Base-by-base conservation (phyloP, 1,140 invertebrate genomes). In the Anoplolepis gracilipes region DNA sequence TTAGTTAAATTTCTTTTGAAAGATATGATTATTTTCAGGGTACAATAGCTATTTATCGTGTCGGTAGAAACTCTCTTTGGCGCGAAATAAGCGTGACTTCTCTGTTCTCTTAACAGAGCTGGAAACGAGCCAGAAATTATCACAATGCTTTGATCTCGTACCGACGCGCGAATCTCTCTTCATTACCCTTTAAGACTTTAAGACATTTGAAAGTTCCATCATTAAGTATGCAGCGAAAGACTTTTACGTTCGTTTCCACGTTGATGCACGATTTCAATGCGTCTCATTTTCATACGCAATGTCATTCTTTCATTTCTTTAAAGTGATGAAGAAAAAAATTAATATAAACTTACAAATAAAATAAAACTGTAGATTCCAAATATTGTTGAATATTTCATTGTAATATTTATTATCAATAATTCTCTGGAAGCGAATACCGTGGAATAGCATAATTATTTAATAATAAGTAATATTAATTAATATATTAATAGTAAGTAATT, bases 121-220 rank as follows among this genome's bases (percentile, higher is more conserved):
- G 77, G 64, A 70, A 79, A 69, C 64, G 36, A 70, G 64, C 77
- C 77, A 79, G 64, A 70, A 79, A 79, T 70, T 55, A 79, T 70
- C 46, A 25, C 36, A 1, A 42, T 10, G 30, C 77, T 79, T 79
- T 79, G 77, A 79, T 67, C 76, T 67, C 16, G 62, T n/a, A 28
- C 33, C 46, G 16, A n/a, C 42, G 25, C 22, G 39, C 62, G 62
- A 79, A 53, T 39, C 19, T n/a, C 22, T 19, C 61, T 69, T 64
- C 46, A 55, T 79, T 79, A 79, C 55, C 77, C 30, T 67, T 69
- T 79, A 67, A 61, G 39, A 30, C 42, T 65, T 55, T 69, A 67
- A 61, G 30, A 42, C 46, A 79, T 69, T 53, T 65, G 30, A 69
- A 79, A 79, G 77, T 79, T 79, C 64, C 11, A 33, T 28, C 64